Conservation (phyloP, 2,888 invertebrate genomes). For the Phania funesta region DNA sequence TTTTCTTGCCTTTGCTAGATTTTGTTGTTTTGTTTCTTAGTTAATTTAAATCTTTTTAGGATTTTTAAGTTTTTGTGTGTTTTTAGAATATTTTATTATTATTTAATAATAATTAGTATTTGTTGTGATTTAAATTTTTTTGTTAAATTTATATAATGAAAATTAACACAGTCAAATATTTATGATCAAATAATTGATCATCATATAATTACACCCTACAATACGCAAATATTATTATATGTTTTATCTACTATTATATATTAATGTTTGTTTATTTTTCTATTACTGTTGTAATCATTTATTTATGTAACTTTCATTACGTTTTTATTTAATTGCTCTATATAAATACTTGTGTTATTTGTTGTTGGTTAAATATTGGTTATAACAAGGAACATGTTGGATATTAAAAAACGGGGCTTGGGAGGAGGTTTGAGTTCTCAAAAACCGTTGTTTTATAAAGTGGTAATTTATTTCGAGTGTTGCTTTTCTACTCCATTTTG, state of each 20-base stretch:
- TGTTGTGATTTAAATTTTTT: slow-evolving; percentile 47
- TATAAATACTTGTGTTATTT: slow-evolving; percentile 38
- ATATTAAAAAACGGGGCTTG: neutral
- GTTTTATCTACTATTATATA: slow-evolving; percentile 54
- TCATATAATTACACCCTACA: slow-evolving; percentile 64
- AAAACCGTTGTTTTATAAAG: neutral
- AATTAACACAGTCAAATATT: slow-evolving; percentile 80
- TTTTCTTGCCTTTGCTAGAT: slow-evolving; percentile 55
- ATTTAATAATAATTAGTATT: slow-evolving; percentile 68
- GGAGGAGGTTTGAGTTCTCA: neutral
- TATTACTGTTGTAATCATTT: slow-evolving; percentile 43
- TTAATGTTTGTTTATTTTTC: slow-evolving; percentile 47
- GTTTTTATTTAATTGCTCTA: slow-evolving; percentile 53
- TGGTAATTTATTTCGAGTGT: slow-evolving; percentile 5
- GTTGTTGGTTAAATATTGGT: neutral
- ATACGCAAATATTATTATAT: slow-evolving; percentile 68
- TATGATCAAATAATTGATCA: slow-evolving; percentile 79
- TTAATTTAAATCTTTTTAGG: slow-evolving; percentile 37
- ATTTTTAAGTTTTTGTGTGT: slow-evolving; percentile 64
- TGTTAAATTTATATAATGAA: slow-evolving; percentile 76
- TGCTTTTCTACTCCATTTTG: neutral
- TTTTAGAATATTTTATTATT: slow-evolving; percentile 72
- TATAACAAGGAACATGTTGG: neutral
- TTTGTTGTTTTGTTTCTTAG: slow-evolving; percentile 41
- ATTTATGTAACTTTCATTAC: slow-evolving; percentile 56